Conservation (phyloP, 2,113 vertebrate genomes). For the Petrocephalus microphthalmus region DNA sequence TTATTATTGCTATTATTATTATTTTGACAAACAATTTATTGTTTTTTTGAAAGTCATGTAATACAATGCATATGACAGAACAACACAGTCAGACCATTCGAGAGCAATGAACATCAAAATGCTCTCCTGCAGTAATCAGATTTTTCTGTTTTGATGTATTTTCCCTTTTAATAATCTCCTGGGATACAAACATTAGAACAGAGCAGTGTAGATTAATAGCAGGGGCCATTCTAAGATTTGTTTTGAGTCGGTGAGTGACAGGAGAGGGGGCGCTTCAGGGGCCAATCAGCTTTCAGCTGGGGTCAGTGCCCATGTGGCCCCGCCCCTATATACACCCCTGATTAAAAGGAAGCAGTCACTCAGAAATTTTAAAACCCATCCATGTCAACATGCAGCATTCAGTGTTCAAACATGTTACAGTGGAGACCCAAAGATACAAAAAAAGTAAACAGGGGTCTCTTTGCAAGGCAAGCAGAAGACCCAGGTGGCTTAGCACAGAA, state of each 20-base stretch:
- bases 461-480: constrained; percentile 16
- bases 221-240: not conserved
- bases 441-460: not conserved
- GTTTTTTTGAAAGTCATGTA: not conserved
- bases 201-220: not conserved
- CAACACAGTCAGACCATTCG: not conserved
- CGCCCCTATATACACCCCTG: not conserved
- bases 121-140: not conserved
- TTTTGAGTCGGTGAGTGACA: not conserved
- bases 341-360: not conserved
- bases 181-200: not conserved
- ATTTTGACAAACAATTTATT: not conserved
- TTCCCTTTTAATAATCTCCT: not conserved
- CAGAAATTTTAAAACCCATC: not conserved
- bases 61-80: not conserved
- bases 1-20: too few species aligned
- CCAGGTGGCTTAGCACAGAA: constrained; percentile 21
- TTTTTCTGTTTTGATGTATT: not conserved
- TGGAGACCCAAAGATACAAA: not conserved
- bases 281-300: not conserved
- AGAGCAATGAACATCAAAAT: not conserved
- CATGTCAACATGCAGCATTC: not conserved
- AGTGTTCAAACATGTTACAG: not conserved
- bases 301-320: not conserved
- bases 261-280: not conserved